Percentiles rank a stretch among this genome's conserved stretches.
Evolutionary conservation across 2,797 vertebrate genomes (phyloP).

Genomic region (Parauchenoglanis punctatus): DNA sequence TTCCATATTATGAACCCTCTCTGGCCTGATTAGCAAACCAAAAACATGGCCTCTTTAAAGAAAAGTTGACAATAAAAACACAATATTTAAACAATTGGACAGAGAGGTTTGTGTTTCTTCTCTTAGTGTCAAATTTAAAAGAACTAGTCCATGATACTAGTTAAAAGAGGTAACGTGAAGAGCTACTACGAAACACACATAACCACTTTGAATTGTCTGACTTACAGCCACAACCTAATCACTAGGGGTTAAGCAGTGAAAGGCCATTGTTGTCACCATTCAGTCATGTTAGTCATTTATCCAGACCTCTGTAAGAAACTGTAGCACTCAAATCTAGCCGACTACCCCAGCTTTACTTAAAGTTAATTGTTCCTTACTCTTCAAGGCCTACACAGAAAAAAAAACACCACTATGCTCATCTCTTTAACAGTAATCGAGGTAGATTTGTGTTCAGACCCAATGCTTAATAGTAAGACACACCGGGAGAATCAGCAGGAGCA

Average conservation of each 20-base stretch:
- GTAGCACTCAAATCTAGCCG: neutral
- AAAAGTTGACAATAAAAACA: neutral
- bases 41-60: neutral
- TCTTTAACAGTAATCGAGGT: conserved; percentile 85
- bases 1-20: neutral
- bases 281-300: neutral
- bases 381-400: conserved; percentile 85
- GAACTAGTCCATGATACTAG: neutral
- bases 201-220: neutral
- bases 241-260: neutral
- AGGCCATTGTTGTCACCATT: neutral
- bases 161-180: neutral
- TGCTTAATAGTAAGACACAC: conserved; percentile 93
- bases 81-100: neutral
- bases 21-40: neutral
- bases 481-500: conserved; percentile 57
- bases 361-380: conserved; percentile 78
- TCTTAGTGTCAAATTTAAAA: neutral
- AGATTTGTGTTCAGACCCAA: conserved; percentile 94
- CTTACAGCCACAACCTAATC: neutral
- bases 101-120: neutral
- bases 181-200: too few species aligned
- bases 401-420: conserved; percentile 65
- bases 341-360: neutral
- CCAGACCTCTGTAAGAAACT: neutral